phyloP scores from a whole-genome alignment of 2,797 vertebrate species.

The Epinephelus awoara region DNA sequence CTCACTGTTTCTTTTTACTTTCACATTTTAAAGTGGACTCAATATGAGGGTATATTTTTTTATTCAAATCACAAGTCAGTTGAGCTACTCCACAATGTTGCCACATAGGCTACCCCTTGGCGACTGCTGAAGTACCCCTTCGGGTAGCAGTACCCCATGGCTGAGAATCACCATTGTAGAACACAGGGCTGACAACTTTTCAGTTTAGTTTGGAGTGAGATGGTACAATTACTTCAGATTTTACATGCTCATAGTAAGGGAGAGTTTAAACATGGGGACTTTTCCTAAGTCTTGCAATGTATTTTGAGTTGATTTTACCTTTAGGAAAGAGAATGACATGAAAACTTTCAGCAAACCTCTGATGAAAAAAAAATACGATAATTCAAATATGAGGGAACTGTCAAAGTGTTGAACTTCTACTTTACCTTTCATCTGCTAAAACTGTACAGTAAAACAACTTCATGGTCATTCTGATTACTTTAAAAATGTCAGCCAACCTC shows the following conservation, averaged over 20 bases:
- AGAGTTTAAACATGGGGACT: no score
- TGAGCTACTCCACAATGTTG: not conserved
- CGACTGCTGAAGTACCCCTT: not conserved
- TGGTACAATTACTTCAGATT: not conserved
- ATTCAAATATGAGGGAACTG: not conserved
- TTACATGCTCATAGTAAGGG: not conserved
- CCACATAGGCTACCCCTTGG: not conserved
- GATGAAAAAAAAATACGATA: not conserved
- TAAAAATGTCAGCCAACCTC: no score
- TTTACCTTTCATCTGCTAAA: not conserved
- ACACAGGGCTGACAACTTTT: no score
- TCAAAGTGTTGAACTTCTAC: no score
- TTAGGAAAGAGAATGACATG: not conserved
- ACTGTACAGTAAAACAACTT: not conserved
- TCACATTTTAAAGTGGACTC: no score
- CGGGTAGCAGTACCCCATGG: no score
- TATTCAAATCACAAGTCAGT: not conserved
- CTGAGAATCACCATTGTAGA: conserved; percentile 3
- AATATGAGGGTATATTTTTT: not conserved
- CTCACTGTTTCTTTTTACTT: no score
- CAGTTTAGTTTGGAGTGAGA: no score
- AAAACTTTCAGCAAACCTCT: not conserved
- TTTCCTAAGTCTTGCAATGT: no score
- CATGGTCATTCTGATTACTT: no score
- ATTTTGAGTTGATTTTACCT: no score